Evolutionary conservation across 2,888 invertebrate species (phyloP), one percentile per base, ranked within the genome.

Genomic region (Drosophila parthenogenetica): DNA sequence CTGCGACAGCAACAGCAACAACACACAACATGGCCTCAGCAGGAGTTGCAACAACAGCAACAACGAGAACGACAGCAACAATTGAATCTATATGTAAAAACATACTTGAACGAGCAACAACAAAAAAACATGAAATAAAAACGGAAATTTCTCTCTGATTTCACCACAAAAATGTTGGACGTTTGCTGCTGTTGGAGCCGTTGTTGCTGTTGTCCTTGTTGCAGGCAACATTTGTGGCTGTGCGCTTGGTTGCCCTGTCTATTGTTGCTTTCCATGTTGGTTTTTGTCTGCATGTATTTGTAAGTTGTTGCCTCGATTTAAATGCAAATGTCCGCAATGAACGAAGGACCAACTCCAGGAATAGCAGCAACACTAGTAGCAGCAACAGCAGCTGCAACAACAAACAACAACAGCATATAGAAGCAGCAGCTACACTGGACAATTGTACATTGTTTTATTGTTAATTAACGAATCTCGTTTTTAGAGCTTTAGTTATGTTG

Each of bases 381-480:
- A 55, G 32, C 48, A 58, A 10, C 42, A 35, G 16, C 53, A 48
- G 19, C 61, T 45, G 10, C 49, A 19, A 32, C 29, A 35, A 5
- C 16, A 17, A 57, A 13, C 40, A 39, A 14, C 53, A 46, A 25
- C 60, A 55, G 11, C 49, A 19, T 39, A 1, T 3, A 37, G 5
- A 5, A 32, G 40, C 19, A 32, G 14, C 53, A 59, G 43, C 48
- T 53, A 16, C 42, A 75, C 14, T 35, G 49, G 49, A 17, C 49
- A 49, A 13, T 49, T 64, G 59, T 48, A 61, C 59, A 68, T 75
- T 79, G 73, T 75, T 79, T 85, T 81, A 85, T 87, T 87, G 86
- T 87, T 85, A 85, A 87, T 87, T 87, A 85, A 87, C 85, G 81
- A 85, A 87, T 83, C 88, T 87, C 53, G 65, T 75, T 73, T 75